These are phyloP conservation scores for Agrochola litura DNA, from an alignment of 2,888 invertebrate species.

Conservation along the genomic window DNA sequence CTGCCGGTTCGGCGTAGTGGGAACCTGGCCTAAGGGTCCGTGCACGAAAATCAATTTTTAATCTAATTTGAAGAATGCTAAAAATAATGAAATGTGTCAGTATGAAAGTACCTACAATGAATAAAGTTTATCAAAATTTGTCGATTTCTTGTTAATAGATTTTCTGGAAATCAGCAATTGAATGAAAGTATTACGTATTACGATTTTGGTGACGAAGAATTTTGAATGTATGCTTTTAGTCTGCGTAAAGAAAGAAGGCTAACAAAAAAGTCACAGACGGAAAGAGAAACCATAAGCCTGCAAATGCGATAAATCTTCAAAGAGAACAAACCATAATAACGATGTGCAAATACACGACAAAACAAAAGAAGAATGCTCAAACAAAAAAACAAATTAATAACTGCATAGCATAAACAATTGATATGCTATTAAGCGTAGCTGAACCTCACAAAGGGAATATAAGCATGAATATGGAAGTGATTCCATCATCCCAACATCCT, in stretches of 20 bases:
- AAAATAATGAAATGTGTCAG: not conserved
- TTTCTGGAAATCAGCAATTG: not conserved
- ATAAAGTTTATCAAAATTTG: no score
- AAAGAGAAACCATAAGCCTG: no score
- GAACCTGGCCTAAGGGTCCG: no score
- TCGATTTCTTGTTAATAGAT: not conserved
- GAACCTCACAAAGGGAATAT: slow-evolving; percentile 52
- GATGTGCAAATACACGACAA: not conserved
- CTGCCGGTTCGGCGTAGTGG: no score
- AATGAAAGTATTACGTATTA: not conserved
- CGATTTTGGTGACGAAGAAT: no score
- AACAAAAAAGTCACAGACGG: not conserved
- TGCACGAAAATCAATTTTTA: not conserved
- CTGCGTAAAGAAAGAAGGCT: not conserved
- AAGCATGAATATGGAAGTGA: slow-evolving; percentile 52
- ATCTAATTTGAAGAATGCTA: not conserved
- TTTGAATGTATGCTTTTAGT: not conserved
- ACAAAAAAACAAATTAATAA: not conserved
- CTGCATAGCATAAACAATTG: slow-evolving; percentile 38
- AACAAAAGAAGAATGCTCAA: slow-evolving; percentile 19
- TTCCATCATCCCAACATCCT: slow-evolving; percentile 40
- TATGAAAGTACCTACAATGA: no score
- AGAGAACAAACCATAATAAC: not conserved
- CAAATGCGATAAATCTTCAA: not conserved
- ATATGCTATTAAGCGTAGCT: slow-evolving; percentile 31